Percentiles rank a stretch among this genome's conserved stretches.
phyloP scores from a whole-genome alignment of 2,888 invertebrate species.

The Orthosia incerta region DNA sequence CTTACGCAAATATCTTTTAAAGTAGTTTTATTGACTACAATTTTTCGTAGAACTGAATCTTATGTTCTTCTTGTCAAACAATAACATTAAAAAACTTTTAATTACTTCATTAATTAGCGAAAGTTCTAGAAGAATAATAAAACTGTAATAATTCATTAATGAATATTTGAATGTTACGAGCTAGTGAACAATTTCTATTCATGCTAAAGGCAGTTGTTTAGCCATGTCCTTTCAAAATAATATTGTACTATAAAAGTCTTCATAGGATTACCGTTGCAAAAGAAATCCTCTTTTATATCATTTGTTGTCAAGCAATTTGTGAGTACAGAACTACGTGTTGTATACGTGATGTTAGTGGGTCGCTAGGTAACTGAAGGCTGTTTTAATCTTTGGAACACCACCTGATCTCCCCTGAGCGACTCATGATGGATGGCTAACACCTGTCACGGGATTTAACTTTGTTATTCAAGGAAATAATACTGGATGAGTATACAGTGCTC shows the following conservation, averaged over 20 bases:
- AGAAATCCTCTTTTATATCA: neutral
- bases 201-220: too few species aligned
- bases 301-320: constrained; percentile 16
- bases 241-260: neutral
- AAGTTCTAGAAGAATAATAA: too few species aligned
- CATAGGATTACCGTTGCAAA: neutral
- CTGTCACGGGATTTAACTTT: constrained; percentile 66
- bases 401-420: constrained; percentile 57
- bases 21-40: too few species aligned
- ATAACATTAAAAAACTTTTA: too few species aligned
- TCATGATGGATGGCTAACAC: constrained; percentile 67
- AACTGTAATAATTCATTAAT: too few species aligned
- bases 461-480: constrained; percentile 35
- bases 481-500: constrained; percentile 4
- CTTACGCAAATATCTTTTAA: too few species aligned
- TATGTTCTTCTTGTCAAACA: too few species aligned
- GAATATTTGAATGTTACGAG: too few species aligned
- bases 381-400: constrained; percentile 70
- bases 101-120: too few species aligned
- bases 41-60: too few species aligned
- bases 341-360: constrained; percentile 44
- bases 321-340: constrained; percentile 18
- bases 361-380: constrained; percentile 15
- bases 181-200: too few species aligned
- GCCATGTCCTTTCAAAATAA: too few species aligned